Conservation (phyloP, 2,888 invertebrate genomes). For the Heteromurus nitidus region DNA sequence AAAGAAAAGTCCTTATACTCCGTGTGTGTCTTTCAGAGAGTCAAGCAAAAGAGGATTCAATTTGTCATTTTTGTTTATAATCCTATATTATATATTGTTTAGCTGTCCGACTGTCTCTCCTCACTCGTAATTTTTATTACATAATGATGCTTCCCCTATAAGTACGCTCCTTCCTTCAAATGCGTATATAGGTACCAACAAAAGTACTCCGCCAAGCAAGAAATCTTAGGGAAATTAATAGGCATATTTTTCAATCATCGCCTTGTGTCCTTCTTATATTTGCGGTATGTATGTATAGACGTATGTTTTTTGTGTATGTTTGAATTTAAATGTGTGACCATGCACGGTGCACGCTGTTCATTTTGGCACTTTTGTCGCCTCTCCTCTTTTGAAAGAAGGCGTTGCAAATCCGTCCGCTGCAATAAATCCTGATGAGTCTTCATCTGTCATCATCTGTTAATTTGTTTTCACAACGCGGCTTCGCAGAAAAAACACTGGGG, state of each 20-base stretch:
- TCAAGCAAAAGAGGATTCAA: constrained; percentile 46
- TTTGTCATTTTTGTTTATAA: constrained; percentile 66
- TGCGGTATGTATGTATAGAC: too few species aligned
- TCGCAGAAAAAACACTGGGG: constrained; percentile 11
- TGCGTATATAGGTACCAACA: background rate
- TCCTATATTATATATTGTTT: constrained; percentile 58
- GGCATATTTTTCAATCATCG: constrained; percentile 4
- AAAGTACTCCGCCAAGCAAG: background rate
- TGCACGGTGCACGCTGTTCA: constrained; percentile 48
- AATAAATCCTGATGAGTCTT: constrained; percentile 63
- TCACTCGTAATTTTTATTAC: constrained; percentile 56
- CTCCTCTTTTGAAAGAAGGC: constrained; percentile 61
- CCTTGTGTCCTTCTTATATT: too few species aligned
- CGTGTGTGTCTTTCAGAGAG: background rate
- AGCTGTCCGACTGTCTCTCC: constrained; percentile 51
- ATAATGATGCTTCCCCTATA: constrained; percentile 38
- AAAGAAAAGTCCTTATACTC: background rate
- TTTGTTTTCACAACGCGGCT: constrained; percentile 52
- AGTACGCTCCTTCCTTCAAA: background rate
- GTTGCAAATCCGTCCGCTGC: constrained; percentile 53
- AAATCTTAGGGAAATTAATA: background rate
- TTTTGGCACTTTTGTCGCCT: constrained; percentile 64
- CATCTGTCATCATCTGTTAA: constrained; percentile 65
- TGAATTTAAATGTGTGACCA: too few species aligned
- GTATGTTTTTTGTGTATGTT: constrained; percentile 19